Evolutionary conservation across 2,797 vertebrate species (phyloP), one percentile per base, ranked within the genome.

Genomic region (Silurus aristotelis): DNA sequence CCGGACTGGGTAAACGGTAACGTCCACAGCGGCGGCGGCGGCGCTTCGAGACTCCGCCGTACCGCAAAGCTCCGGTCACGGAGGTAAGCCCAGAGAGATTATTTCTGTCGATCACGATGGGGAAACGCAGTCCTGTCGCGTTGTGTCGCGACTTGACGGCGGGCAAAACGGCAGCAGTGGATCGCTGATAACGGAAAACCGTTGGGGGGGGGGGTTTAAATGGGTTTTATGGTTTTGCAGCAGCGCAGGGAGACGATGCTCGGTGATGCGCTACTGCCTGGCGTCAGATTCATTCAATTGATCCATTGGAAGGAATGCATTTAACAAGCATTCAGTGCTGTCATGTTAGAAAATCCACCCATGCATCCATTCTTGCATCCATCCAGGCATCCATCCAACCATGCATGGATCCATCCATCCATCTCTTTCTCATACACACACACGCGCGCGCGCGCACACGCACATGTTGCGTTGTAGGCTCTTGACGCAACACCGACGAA

Each of bases 401-500:
- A 38, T 38, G 38, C 38, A 38, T 38, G 5, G 38, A 5, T 38
- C 48, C 48, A 52, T 52, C 48, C 48, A 52, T 2, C 80, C 2
- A 12, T 4, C 48, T 13, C 25, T 6, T 10, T 0, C 48, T 3
- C 17, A 17, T 22, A 4, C 55, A 6, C 52, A 3, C 76, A 10
- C 58, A 4, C 75, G 0, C 55, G 10, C 19, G n/a, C 71, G 55
- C 60, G 15, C 72, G 3, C 38, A 20, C 38, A 31, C 58, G 31
- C 1, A 80, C 84, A 64, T 85, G 76, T 84, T 61, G 67, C 78
- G 66, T 71, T 64, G 20, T 56, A 71, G 81, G 55, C 73, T 38
- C 81, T 87, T 84, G 82, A 84, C 76, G 76, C 85, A 84, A 56
- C 85, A 73, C 19, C 66, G 38, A 6, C 20, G 56, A 72, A 86